Conservation (phyloP, 2,888 invertebrate genomes). For the Erpobdella octoculata region DNA sequence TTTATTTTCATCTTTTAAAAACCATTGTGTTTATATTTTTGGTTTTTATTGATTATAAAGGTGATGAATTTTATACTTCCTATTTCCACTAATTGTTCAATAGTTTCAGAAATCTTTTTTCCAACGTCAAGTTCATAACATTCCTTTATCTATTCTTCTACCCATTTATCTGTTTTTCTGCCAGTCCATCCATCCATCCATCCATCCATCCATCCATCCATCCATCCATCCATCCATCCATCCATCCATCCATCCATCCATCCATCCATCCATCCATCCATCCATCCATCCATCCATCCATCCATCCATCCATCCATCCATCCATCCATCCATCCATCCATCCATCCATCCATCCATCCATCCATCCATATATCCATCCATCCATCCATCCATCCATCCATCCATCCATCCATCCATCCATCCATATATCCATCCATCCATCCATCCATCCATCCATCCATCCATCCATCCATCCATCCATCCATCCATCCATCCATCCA, state of each 20-base stretch:
- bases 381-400: conserved; percentile 14
- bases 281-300: background rate
- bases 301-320: conserved; percentile 12
- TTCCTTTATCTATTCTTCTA: background rate
- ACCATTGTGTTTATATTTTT: too few species aligned
- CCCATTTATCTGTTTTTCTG: background rate
- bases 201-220: background rate
- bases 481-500: background rate
- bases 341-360: conserved; percentile 12
- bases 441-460: conserved; percentile 18
- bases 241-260: background rate
- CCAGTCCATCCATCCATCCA: conserved; percentile 2
- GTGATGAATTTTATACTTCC: too few species aligned
- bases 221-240: background rate
- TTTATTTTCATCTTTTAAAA: too few species aligned
- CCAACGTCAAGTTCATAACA: background rate
- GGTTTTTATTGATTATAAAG: too few species aligned
- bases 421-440: too few species aligned
- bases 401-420: conserved; percentile 15
- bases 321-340: conserved; percentile 17
- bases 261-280: background rate
- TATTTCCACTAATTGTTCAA: too few species aligned
- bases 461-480: background rate
- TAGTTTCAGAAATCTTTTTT: too few species aligned
- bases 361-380: too few species aligned